Percentiles rank a stretch among this genome's conserved stretches.
Conservation (phyloP, 2,113 vertebrate genomes). For the Centropristis striata region DNA sequence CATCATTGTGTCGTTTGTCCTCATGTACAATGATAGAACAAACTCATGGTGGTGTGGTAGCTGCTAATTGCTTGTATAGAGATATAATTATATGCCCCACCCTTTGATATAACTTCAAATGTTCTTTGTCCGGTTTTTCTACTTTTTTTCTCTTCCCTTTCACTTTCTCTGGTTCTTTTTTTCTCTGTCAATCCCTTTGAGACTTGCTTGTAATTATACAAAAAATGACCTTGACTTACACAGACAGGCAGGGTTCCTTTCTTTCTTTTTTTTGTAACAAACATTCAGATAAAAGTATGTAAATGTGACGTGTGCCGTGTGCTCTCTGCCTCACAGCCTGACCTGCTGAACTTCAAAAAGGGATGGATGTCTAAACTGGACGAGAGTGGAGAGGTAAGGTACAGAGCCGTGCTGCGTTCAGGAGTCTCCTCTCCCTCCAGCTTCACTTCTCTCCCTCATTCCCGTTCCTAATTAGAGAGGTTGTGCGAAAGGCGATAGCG, state of each 20-base stretch:
- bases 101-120: background rate
- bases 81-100: background rate
- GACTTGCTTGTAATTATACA: background rate
- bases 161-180: constrained; percentile 2
- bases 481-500: constrained; percentile 51
- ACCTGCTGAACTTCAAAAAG: constrained; percentile 99
- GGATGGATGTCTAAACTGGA: constrained; percentile 98
- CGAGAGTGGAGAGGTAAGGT: constrained; percentile 90
- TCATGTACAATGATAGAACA: background rate
- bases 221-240: background rate
- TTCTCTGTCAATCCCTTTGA: background rate
- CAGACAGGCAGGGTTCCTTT: background rate
- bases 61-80: background rate
- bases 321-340: constrained; percentile 84
- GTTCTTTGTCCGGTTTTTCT: background rate
- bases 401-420: background rate
- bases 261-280: constrained; percentile 16
- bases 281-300: constrained; percentile 1
- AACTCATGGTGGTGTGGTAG: background rate
- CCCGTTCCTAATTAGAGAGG: constrained; percentile 36
- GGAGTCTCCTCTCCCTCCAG: background rate
- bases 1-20: background rate
- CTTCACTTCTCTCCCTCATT: constrained; percentile 16
- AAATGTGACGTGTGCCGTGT: constrained; percentile 34
- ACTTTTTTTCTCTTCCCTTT: background rate